Evolutionary conservation across 2,797 vertebrate genomes (phyloP).

Genomic region (Pampus argenteus): DNA sequence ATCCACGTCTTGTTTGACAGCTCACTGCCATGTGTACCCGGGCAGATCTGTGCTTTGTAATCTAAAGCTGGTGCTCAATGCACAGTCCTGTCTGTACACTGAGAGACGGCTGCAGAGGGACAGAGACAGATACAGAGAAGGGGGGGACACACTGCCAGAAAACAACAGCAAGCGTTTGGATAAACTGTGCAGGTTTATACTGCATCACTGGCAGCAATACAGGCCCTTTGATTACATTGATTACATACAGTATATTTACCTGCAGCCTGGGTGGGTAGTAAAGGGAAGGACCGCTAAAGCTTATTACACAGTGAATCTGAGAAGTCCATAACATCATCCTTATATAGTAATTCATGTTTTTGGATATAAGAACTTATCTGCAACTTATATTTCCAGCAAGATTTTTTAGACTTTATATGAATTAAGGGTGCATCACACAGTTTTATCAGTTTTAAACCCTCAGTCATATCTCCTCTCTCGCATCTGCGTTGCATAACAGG

Average conservation of each 20-base stretch:
- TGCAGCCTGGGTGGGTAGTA: conserved; percentile 38
- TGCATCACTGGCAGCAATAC: conserved; percentile 46
- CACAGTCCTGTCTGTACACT: conserved; percentile 71
- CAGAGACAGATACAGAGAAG: conserved; percentile 33
- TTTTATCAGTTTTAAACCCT: conserved; percentile 33
- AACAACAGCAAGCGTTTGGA: conserved; percentile 60
- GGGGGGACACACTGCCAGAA: conserved; percentile 54
- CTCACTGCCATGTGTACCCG: conserved; percentile 71
- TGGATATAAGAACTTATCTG: not conserved
- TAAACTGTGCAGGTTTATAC: conserved; percentile 48
- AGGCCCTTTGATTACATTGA: conserved; percentile 48
- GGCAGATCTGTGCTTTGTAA: conserved; percentile 76
- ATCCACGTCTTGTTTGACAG: conserved; percentile 76
- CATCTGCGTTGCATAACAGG: conserved; percentile 24
- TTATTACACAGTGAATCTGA: too few species aligned
- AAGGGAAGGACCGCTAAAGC: conserved; percentile 34
- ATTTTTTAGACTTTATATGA: not conserved
- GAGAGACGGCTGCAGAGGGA: conserved; percentile 70
- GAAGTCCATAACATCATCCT: not conserved
- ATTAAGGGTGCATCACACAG: conserved; percentile 4
- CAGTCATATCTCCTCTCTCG: conserved; percentile 14
- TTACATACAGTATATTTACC: conserved; percentile 57
- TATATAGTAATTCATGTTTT: conserved; percentile 6
- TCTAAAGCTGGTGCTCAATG: conserved; percentile 73
- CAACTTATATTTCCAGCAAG: too few species aligned